Percentiles rank a stretch among this genome's conserved stretches.
Evolutionary conservation across 2,888 invertebrate species (phyloP).

Genomic region (Sphecodes monilicornis): DNA sequence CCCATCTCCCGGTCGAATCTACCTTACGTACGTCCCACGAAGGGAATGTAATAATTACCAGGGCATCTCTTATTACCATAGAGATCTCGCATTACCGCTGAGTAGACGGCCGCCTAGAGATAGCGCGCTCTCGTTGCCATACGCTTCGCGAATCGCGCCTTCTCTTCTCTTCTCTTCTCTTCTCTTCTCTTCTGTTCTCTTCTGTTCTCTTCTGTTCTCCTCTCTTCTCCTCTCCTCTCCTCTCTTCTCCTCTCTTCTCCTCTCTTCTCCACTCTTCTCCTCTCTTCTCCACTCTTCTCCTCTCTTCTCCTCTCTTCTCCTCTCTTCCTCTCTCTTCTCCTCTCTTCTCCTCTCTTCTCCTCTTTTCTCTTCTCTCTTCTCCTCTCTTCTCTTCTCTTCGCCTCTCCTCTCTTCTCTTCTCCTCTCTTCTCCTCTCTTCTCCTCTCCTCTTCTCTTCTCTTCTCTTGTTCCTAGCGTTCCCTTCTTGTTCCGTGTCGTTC

Average conservation of each 20-base stretch:
- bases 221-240: neutral
- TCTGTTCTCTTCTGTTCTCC: too few species aligned
- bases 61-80: conserved; percentile 80
- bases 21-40: conserved; percentile 60
- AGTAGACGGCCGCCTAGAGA: conserved; percentile 69
- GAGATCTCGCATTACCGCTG: conserved; percentile 80
- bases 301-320: too few species aligned
- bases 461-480: conserved; percentile 46
- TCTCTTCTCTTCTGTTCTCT: too few species aligned
- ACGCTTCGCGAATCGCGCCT: neutral
- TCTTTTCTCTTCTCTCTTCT: neutral
- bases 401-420: neutral
- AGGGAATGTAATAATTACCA: conserved; percentile 79
- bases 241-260: too few species aligned
- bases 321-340: neutral
- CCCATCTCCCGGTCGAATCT: conserved; percentile 47
- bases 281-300: too few species aligned
- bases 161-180: neutral
- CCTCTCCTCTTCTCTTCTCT: neutral
- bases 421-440: neutral
- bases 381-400: neutral
- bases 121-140: conserved; percentile 48
- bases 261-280: neutral
- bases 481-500: conserved; percentile 20
- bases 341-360: too few species aligned